phyloP scores from a whole-genome alignment of 2,888 invertebrate genomes.

The Tupiocoris notatus region DNA sequence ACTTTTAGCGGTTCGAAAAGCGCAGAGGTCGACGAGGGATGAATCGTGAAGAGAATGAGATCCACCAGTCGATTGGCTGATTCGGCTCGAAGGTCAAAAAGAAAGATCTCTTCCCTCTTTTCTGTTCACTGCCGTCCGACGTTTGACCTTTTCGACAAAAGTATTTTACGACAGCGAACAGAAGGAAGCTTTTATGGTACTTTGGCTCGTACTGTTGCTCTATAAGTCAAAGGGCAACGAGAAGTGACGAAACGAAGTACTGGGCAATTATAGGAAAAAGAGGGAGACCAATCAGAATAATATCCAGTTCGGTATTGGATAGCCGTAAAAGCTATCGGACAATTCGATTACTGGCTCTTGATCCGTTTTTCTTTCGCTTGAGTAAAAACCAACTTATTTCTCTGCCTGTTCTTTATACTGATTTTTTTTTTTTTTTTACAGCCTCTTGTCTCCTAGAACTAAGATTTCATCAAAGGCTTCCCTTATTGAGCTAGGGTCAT shows the following conservation, averaged over 20 bases:
- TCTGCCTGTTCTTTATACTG: too few species aligned
- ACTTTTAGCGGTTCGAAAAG: neutral
- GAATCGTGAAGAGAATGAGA: neutral
- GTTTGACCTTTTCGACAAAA: neutral
- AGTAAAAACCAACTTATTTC: too few species aligned
- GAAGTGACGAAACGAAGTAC: neutral
- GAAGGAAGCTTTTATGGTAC: neutral
- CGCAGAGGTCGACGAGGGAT: neutral
- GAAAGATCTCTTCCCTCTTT: neutral
- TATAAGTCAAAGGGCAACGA: neutral
- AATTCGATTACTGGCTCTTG: neutral
- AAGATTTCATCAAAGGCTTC: too few species aligned
- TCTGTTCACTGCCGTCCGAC: neutral
- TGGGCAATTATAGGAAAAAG: neutral
- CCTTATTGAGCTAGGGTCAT: too few species aligned
- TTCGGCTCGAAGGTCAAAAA: neutral
- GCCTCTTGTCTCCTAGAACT: too few species aligned
- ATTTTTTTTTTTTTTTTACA: too few species aligned
- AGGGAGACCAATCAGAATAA: neutral
- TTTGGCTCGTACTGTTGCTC: neutral
- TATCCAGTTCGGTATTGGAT: neutral
- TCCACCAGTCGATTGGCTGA: neutral
- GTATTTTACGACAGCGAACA: neutral
- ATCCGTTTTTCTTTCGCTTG: too few species aligned
- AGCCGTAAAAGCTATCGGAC: neutral